Evolutionary conservation across 2,888 invertebrate genomes (phyloP).

Genomic region (Branchellion lobata): DNA sequence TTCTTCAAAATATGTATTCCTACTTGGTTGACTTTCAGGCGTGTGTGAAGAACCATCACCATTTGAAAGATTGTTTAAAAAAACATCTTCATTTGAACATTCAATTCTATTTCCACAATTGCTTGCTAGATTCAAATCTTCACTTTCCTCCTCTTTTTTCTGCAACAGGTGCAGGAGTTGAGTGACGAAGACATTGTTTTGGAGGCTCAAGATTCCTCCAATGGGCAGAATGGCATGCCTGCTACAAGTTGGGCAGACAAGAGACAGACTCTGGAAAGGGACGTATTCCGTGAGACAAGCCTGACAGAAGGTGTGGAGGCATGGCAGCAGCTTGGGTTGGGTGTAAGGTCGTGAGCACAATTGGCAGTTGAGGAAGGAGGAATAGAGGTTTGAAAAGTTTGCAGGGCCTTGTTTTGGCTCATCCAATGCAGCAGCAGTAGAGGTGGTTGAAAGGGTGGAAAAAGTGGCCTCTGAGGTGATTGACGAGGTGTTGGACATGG

Average conservation of each 20-base stretch:
- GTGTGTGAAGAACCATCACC: no score
- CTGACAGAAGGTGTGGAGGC: constrained; percentile 65
- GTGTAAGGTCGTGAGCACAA: constrained; percentile 61
- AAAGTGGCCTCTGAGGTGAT: neutral
- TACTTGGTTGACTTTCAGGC: no score
- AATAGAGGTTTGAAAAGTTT: constrained; percentile 38
- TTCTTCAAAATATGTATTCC: no score
- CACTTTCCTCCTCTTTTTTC: no score
- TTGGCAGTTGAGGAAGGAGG: constrained; percentile 58
- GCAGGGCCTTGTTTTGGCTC: constrained; percentile 70
- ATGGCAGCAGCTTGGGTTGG: constrained; percentile 63
- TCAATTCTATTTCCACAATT: no score
- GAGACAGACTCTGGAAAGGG: constrained; percentile 63
- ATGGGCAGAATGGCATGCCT: constrained; percentile 65
- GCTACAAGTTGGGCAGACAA: constrained; percentile 64
- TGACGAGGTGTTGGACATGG: neutral
- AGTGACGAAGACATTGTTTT: constrained; percentile 63
- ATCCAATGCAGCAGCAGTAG: constrained; percentile 90
- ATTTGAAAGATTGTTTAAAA: no score
- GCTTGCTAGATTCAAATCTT: no score
- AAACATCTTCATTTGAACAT: neutral
- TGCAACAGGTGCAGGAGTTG: constrained; percentile 54
- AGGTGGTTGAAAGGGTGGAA: constrained; percentile 73
- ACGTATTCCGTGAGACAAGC: constrained; percentile 63
- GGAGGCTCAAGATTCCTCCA: constrained; percentile 63